Conservation (phyloP, 2,888 invertebrate species). For the Meganola albula region DNA sequence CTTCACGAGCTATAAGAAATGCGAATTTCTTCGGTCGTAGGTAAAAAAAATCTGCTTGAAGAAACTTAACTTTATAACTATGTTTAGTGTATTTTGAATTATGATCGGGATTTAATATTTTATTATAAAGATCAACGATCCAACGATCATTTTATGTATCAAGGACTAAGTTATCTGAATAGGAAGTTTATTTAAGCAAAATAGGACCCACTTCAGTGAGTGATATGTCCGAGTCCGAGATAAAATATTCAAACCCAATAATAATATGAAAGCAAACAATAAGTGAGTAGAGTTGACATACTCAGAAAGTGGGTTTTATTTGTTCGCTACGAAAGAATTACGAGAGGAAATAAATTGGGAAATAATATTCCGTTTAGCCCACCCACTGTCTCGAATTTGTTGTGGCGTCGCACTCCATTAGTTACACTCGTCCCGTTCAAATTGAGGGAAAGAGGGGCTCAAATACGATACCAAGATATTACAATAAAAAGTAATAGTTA, state of each 20-base stretch:
- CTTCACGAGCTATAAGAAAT: no score
- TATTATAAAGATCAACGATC: no score
- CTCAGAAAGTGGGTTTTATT: slow-evolving; percentile 35
- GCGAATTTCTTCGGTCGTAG: no score
- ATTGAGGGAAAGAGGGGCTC: slow-evolving; percentile 20
- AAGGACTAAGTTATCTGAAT: neutral
- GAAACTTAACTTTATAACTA: no score
- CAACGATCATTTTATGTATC: no score
- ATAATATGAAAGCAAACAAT: slow-evolving; percentile 18
- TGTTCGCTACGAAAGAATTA: slow-evolving; percentile 43
- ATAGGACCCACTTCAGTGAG: neutral
- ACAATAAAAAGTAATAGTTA: slow-evolving; percentile 14
- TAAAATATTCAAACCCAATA: slow-evolving; percentile 5
- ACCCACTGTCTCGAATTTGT: slow-evolving; percentile 45
- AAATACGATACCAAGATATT: slow-evolving; percentile 15
- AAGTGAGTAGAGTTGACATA: slow-evolving; percentile 33
- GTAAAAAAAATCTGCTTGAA: no score
- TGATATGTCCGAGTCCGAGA: neutral
- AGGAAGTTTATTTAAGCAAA: neutral
- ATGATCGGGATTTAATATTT: no score
- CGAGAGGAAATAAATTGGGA: slow-evolving; percentile 41
- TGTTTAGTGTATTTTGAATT: no score
- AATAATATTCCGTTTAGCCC: slow-evolving; percentile 45
- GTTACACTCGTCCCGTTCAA: slow-evolving; percentile 34
- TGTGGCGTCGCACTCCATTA: slow-evolving; percentile 44